Evolutionary conservation across 2,888 invertebrate genomes (phyloP), one percentile per base, ranked within the genome.

Genomic region (Tipula lateralis): DNA sequence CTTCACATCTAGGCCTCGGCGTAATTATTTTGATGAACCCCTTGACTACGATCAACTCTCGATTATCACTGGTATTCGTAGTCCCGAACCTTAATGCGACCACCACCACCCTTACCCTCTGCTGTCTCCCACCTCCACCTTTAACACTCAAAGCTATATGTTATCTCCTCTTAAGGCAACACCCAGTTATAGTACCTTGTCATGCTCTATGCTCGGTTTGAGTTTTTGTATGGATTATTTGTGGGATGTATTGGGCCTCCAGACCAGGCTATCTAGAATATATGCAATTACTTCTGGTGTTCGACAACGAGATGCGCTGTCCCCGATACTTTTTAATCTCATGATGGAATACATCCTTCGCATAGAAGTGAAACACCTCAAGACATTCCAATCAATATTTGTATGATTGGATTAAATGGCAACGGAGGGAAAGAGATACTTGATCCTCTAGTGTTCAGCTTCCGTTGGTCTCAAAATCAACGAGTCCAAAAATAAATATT

Each of bases 151-250:
- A 91, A 1, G 97, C 97, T 89, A 87, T 93, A 94, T 3, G 94
- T 91, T 84, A 97, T 90, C 82, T 94, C 92, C 88, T 96, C 95
- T 87, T 92, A 93, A 1, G 92, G 91, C 86, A 97, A 99, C 95
- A 0, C 98, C 99, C 86, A 99, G 91, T 85, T 97, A 93, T n/a
- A 92, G 91, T 83, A 99, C 91, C 4, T 96, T 94, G 89, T 97
- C 97, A 91, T 95, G 98, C 91, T 99, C 99, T 86, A 99, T 97
- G 99, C 87, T 97, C 96, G 88, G 92, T 93, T 90, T 91, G 94
- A 39, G 94, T 93, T 87, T 93, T 93, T 3, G 93, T 92, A 87
- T 94, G 94, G 87, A 94, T 92, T n/a, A n/a, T n/a, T 86, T 93
- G 92, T 29, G 94, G 94, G 83, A 94, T 92, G 90, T 94, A 94